Evolutionary conservation across 1,140 invertebrate species (phyloP).

Genomic region (Sweltsa coloradensis): DNA sequence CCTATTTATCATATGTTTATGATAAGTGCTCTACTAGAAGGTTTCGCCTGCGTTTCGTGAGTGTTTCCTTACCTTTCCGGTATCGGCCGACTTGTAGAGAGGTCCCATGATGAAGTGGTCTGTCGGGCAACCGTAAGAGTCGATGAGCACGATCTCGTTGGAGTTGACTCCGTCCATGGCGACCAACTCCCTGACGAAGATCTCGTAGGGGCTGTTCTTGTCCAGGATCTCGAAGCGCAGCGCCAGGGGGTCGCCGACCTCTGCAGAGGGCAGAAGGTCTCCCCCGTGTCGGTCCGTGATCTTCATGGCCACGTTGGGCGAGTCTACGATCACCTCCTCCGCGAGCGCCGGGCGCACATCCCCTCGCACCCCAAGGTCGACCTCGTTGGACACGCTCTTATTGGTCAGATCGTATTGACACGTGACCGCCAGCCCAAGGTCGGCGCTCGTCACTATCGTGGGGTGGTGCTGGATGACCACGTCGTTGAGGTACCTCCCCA

Average conservation of each 20-base stretch:
- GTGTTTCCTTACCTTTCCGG: conserved; percentile 68
- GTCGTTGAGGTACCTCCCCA: conserved; percentile 76
- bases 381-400: conserved; percentile 84
- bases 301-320: conserved; percentile 87
- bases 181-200: conserved; percentile 85
- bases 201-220: conserved; percentile 83
- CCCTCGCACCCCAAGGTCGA: conserved; percentile 76
- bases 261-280: conserved; percentile 64
- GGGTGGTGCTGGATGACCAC: conserved; percentile 90
- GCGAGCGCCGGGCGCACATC: conserved; percentile 64
- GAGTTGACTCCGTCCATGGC: conserved; percentile 89
- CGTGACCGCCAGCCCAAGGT: conserved; percentile 80
- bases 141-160: conserved; percentile 83
- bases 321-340: conserved; percentile 77
- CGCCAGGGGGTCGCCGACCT: conserved; percentile 82
- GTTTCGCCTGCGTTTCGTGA: too few relatives aligned
- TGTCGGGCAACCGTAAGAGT: conserved; percentile 83
- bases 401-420: conserved; percentile 90
- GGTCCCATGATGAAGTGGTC: conserved; percentile 89
- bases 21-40: too few relatives aligned
- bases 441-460: conserved; percentile 86
- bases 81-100: conserved; percentile 62
- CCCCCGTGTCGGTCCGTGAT: conserved; percentile 75
- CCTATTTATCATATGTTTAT: too few relatives aligned
- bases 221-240: conserved; percentile 86